A percentile compares a stretch with the other conserved stretches of the same genome.
Conservation (phyloP, 2,797 vertebrate species). For the Sebastes diploproa region DNA sequence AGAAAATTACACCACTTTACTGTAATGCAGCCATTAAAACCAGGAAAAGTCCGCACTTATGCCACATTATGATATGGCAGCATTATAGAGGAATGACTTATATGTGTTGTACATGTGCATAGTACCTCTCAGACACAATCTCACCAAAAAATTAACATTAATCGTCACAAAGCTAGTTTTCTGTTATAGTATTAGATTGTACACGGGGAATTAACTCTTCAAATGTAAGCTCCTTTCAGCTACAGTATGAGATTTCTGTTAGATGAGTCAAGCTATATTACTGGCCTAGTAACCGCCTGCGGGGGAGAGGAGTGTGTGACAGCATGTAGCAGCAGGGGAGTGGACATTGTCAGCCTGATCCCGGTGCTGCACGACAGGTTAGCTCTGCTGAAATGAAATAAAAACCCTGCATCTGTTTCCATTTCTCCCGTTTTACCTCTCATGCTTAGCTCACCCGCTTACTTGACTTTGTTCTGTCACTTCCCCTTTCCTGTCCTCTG, state of each 20-base stretch:
- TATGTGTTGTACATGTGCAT: too few relatives aligned
- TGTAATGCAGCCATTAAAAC: too few relatives aligned
- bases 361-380: conserved; percentile 59
- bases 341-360: conserved; percentile 65
- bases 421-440: conserved; percentile 15
- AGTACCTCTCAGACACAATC: neutral
- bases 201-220: conserved; percentile 53
- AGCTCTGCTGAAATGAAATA: conserved; percentile 55
- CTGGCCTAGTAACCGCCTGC: conserved; percentile 55
- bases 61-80: too few relatives aligned
- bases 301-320: conserved; percentile 59
- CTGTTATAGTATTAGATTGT: conserved; percentile 5
- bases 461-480: conserved; percentile 38
- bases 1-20: too few relatives aligned
- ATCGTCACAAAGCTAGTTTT: conserved; percentile 16
- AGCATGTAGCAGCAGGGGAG: conserved; percentile 60
- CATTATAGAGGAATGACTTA: neutral
- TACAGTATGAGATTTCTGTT: conserved; percentile 58
- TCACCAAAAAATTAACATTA: neutral
- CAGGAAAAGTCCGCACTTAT: too few relatives aligned
- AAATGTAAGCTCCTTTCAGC: conserved; percentile 50
- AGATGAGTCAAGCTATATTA: conserved; percentile 66
- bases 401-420: conserved; percentile 61
- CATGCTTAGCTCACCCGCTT: conserved; percentile 8
- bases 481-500: conserved; percentile 28